Percentiles rank a stretch among this genome's conserved stretches.
Conservation (phyloP, 64 coral and sea anemone species). For the Cladopsammia gracilis region DNA sequence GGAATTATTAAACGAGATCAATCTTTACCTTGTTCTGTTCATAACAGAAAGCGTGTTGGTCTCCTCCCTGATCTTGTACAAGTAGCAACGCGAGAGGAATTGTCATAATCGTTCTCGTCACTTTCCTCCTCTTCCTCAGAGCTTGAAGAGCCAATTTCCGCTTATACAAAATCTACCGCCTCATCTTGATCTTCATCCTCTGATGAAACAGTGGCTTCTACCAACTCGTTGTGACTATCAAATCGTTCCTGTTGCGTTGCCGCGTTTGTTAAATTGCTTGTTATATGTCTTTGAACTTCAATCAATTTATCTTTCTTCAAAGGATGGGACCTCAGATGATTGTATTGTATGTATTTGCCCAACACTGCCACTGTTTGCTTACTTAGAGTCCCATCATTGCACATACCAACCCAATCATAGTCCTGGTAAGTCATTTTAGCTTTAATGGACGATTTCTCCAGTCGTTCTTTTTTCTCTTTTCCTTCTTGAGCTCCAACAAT, state of each 20-base stretch:
- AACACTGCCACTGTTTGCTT: slow-evolving; percentile 14
- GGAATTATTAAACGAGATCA: neutral
- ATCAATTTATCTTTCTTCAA: slow-evolving; percentile 49
- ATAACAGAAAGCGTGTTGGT: slow-evolving; percentile 13
- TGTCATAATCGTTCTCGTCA: slow-evolving; percentile 46
- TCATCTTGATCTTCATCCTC: slow-evolving; percentile 54
- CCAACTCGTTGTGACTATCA: slow-evolving; percentile 4
- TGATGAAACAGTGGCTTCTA: slow-evolving; percentile 57
- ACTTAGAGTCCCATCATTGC: slow-evolving; percentile 1
- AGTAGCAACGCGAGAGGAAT: slow-evolving; percentile 45
- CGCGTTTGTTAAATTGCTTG: neutral
- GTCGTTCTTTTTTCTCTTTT: slow-evolving; percentile 56
- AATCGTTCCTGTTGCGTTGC: neutral
- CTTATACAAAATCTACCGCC: slow-evolving; percentile 24
- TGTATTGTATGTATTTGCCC: slow-evolving; percentile 21
- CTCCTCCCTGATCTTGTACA: slow-evolving; percentile 39
- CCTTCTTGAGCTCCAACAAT: slow-evolving; percentile 9
- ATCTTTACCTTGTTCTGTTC: neutral
- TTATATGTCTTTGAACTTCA: slow-evolving; percentile 36
- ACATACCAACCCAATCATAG: slow-evolving; percentile 24
- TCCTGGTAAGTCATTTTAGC: slow-evolving; percentile 47
- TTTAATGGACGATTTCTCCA: slow-evolving; percentile 31
- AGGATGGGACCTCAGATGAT: slow-evolving; percentile 42
- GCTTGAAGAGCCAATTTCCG: slow-evolving; percentile 20
- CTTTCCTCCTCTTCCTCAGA: slow-evolving; percentile 36